Conservation (phyloP, 2,888 invertebrate genomes). For the Nomada ferruginata region DNA sequence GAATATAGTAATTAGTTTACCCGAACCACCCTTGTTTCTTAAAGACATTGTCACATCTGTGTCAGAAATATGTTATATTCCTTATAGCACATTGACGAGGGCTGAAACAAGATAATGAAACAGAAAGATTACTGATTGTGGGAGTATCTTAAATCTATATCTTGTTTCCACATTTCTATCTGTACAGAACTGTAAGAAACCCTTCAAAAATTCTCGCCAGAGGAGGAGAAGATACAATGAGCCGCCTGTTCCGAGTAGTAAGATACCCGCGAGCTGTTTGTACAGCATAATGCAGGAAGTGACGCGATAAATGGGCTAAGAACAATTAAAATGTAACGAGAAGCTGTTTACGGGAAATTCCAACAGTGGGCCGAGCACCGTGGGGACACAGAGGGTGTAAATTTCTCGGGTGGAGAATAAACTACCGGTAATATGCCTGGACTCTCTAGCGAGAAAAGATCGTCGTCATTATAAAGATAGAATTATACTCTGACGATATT, state of each 20-base stretch:
- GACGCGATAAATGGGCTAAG: slow-evolving; percentile 23
- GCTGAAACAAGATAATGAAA: no score
- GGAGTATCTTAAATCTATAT: no score
- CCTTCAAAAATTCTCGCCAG: neutral
- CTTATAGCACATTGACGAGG: no score
- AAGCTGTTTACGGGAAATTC: slow-evolving; percentile 59
- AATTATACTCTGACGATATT: slow-evolving; percentile 66
- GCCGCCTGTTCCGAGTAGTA: neutral
- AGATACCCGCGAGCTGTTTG: slow-evolving; percentile 10
- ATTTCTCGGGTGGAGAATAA: slow-evolving; percentile 55
- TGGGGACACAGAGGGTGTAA: slow-evolving; percentile 34
- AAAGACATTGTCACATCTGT: no score
- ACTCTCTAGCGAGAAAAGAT: slow-evolving; percentile 59
- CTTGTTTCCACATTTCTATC: neutral
- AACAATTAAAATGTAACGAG: slow-evolving; percentile 54
- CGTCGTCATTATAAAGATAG: slow-evolving; percentile 66
- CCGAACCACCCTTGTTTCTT: no score
- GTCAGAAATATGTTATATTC: no score
- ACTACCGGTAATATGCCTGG: slow-evolving; percentile 57
- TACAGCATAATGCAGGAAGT: neutral
- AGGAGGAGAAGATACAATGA: slow-evolving; percentile 7
- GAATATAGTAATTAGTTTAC: no score
- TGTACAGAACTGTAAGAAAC: neutral
- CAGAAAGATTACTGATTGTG: no score
- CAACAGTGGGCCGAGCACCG: slow-evolving; percentile 8